Percentiles rank a stretch among this genome's conserved stretches.
These are phyloP conservation scores for Diadema setosum DNA, from an alignment of 35 echinoderm and acorn worm genomes.

Conservation along the genomic window DNA sequence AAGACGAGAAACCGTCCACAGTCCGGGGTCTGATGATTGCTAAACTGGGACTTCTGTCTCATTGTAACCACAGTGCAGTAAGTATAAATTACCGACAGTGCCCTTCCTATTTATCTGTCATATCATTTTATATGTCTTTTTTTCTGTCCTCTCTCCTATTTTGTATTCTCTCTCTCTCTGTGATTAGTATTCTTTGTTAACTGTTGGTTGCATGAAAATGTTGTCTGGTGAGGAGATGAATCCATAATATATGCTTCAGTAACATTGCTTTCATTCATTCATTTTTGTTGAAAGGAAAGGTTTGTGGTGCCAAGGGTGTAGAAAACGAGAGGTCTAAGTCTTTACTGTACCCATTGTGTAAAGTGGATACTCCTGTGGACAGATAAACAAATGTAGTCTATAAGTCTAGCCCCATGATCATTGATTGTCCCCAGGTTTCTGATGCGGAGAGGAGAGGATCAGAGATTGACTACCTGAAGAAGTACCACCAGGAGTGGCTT, in stretches of 20 bases:
- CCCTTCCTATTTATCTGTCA: background rate
- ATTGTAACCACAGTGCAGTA: conserved; percentile 69
- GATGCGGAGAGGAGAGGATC: background rate
- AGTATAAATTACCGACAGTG: background rate
- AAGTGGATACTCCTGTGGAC: no score
- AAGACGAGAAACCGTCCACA: conserved; percentile 14
- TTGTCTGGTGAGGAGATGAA: no score
- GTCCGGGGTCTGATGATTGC: conserved; percentile 62
- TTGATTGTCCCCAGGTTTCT: background rate
- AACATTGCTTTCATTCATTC: no score
- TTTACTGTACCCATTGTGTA: no score
- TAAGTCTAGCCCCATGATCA: no score
- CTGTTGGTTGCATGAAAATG: background rate
- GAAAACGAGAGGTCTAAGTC: no score
- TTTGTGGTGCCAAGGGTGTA: no score
- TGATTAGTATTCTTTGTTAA: background rate
- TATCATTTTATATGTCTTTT: background rate
- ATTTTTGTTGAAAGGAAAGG: no score
- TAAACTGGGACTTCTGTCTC: conserved; percentile 48
- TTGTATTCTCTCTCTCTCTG: background rate
- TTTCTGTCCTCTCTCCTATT: background rate
- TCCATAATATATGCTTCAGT: no score
- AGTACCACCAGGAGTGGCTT: background rate
- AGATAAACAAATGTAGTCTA: no score
- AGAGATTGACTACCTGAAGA: conserved; percentile 18